phyloP scores from a whole-genome alignment of 30 jellyfish, hydroid and myxozoan species.

The Rhopilema esculentum region DNA sequence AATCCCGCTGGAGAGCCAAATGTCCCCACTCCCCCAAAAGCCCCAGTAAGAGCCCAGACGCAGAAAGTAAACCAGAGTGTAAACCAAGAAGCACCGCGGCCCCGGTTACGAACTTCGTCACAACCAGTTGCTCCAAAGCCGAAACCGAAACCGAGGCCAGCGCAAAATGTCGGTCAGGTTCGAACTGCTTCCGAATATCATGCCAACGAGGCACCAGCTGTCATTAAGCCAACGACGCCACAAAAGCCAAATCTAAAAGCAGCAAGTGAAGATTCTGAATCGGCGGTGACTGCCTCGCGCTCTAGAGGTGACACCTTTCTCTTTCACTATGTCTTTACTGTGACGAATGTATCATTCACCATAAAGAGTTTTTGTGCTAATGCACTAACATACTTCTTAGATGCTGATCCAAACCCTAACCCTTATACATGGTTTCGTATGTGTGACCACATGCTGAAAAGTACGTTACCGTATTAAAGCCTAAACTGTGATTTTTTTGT shows the following conservation, averaged over 20 bases:
- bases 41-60: constrained; percentile 26
- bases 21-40: constrained; percentile 48
- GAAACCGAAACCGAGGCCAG: constrained; percentile 80
- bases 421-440: too few relatives aligned
- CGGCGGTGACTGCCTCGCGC: constrained; percentile 72
- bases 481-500: too few relatives aligned
- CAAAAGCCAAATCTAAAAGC: constrained; percentile 13
- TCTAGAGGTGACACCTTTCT: constrained; percentile 68
- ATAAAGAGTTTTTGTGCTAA: not conserved
- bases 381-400: too few relatives aligned
- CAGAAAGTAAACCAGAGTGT: constrained; percentile 13
- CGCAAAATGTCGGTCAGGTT: constrained; percentile 75
- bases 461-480: too few relatives aligned
- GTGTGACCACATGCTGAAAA: too few relatives aligned
- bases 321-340: not conserved
- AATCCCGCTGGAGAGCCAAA: constrained; percentile 8
- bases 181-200: constrained; percentile 83
- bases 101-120: constrained; percentile 50
- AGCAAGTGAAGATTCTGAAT: constrained; percentile 47
- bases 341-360: too few relatives aligned
- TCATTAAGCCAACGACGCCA: constrained; percentile 42
- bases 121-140: constrained; percentile 82
- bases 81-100: constrained; percentile 34
- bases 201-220: constrained; percentile 62
- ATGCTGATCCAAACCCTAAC: too few relatives aligned